Evolutionary conservation across 2,888 invertebrate genomes (phyloP).

Genomic region (Halocaridina rubra): DNA sequence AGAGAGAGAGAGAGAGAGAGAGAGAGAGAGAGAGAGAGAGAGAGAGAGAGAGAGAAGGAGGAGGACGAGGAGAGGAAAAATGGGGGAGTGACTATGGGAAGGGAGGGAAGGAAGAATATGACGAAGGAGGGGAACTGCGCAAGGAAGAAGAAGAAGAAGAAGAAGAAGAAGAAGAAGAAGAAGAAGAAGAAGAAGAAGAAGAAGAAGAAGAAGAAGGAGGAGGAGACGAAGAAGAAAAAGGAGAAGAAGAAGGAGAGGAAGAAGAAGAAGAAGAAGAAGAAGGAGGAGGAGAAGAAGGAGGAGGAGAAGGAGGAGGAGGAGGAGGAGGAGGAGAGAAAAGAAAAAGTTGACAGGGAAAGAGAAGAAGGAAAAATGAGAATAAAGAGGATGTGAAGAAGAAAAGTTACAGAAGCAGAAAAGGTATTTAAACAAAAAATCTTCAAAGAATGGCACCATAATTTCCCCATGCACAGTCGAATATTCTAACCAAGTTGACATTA

Average conservation of each 20-base stretch:
- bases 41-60: neutral
- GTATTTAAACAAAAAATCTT: too few species aligned
- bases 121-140: neutral
- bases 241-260: neutral
- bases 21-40: neutral
- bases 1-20: neutral
- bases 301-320: too few species aligned
- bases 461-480: too few species aligned
- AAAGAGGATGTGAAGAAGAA: too few species aligned
- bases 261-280: neutral
- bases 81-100: neutral
- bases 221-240: neutral
- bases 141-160: neutral
- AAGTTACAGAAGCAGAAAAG: too few species aligned
- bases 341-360: too few species aligned
- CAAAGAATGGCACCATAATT: too few species aligned
- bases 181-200: neutral
- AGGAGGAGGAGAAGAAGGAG: too few species aligned
- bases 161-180: neutral
- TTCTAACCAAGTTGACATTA: too few species aligned
- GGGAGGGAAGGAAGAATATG: neutral
- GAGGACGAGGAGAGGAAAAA: neutral
- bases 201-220: neutral
- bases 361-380: too few species aligned
- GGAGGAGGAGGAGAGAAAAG: too few species aligned